Evolutionary conservation across 2,888 invertebrate species (phyloP).

Genomic region (Drosophila percnosoma): DNA sequence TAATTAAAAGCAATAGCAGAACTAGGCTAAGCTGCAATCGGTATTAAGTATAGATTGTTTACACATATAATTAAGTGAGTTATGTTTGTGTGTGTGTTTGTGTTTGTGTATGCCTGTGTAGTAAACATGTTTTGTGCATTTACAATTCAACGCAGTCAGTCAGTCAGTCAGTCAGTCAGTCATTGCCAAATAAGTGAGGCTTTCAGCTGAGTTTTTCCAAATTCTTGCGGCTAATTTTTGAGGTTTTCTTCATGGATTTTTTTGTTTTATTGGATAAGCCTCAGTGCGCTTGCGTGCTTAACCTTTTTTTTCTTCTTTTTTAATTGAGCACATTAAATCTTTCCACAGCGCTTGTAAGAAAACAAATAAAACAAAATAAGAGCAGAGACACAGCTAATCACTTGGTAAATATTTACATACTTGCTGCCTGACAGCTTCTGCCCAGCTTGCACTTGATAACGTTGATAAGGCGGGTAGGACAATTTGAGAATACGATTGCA

Average conservation of each 20-base stretch:
- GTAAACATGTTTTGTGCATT: conserved; percentile 68
- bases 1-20: conserved; percentile 35
- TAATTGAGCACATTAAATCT: conserved; percentile 48
- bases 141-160: conserved; percentile 22
- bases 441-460: conserved; percentile 11
- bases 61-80: conserved; percentile 9
- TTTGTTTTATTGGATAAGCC: conserved; percentile 22
- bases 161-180: conserved; percentile 23
- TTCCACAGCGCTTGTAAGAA: conserved; percentile 37
- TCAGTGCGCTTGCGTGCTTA: conserved; percentile 59
- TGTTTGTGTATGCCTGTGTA: conserved; percentile 27
- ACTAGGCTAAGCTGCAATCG: conserved; percentile 36
- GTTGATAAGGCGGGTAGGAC: conserved; percentile 25
- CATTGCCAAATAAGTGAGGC: conserved; percentile 72
- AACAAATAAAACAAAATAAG: conserved; percentile 2
- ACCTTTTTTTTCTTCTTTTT: conserved; percentile 17
- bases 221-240: conserved; percentile 49
- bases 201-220: conserved; percentile 34
- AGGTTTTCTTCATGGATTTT: conserved; percentile 25
- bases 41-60: conserved; percentile 27
- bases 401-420: conserved; percentile 64
- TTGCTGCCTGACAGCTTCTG: conserved; percentile 25
- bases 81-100: conserved; percentile 26
- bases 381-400: conserved; percentile 52
- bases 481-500: conserved; percentile 47